Evolutionary conservation across 2,888 invertebrate genomes (phyloP), one percentile per base, ranked within the genome.

Genomic region (Clitarchus hookeri): DNA sequence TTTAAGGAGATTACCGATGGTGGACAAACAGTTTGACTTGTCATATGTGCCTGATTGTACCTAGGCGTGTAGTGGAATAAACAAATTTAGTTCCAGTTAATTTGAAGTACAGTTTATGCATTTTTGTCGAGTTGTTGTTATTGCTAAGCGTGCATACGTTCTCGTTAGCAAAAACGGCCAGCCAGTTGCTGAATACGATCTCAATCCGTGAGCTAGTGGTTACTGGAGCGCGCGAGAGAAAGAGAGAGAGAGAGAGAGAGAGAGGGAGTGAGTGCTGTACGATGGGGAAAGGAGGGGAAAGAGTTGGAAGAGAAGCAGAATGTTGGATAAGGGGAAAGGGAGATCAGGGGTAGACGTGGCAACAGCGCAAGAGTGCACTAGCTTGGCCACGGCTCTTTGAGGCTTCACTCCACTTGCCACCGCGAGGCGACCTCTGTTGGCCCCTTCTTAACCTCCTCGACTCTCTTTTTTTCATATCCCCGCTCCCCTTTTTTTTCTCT

Each of bases 191-290:
- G 65, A 23, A 65, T 65, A 23, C 65, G 65, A 23, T 65, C 65
- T 65, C 13, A 65, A 65, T 65, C 65, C 23, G 65, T 65, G 65
- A 65, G 16, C 65, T 65, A 19, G 65, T 65, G n/a, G 65, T 65
- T 65, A 65, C 65, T 65, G n/a, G 65, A 65, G 65, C 65, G 65
- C n/a, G 65, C 65, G 65, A 65, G 65, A 65, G 23, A 65, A 9
- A 82, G 82, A 82, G 82, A 82, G 27, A 82, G 27, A 27, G 79
- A 25, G n/a, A n/a, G 80, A 80, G 27, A 23, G 23, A 27, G 80
- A 80, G 27, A 26, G 80, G 26, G 19, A 19, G 65, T 65, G 65
- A 19, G 6, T 13, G 65, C 13, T 19, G 11, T 6, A 11, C 23
- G 23, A n/a, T 6, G n/a, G 53, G 53, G 65, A n/a, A n/a, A n/a